A percentile compares a stretch with the other conserved stretches of the same genome.
These are phyloP conservation scores for Fistularia commersonii DNA, from an alignment of 2,797 vertebrate species.

Conservation along the genomic window DNA sequence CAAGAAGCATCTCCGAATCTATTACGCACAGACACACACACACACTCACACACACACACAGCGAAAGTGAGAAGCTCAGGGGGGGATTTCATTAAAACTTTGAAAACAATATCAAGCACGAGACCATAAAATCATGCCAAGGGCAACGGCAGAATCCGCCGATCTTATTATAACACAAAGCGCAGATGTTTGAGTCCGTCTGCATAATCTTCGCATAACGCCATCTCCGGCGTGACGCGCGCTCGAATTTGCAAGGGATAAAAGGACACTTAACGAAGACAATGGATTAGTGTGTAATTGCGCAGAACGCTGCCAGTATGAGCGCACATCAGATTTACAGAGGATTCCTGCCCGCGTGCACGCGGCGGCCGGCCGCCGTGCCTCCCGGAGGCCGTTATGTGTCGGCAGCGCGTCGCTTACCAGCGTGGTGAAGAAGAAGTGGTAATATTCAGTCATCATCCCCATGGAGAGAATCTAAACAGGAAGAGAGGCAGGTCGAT, in stretches of 20 bases:
- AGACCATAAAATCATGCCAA: slow-evolving; percentile 35
- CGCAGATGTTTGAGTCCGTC: slow-evolving; percentile 41
- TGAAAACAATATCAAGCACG: slow-evolving; percentile 7
- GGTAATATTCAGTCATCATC: slow-evolving; percentile 99
- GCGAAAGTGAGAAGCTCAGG: neutral
- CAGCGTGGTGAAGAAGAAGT: slow-evolving; percentile 98
- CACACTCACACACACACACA: too few species aligned
- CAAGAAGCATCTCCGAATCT: too few species aligned
- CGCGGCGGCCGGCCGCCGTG: too few species aligned
- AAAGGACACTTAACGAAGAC: slow-evolving; percentile 25
- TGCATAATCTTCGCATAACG: slow-evolving; percentile 36
- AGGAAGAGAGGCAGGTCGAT: slow-evolving; percentile 11
- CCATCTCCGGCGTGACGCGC: slow-evolving; percentile 14
- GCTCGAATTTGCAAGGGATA: slow-evolving; percentile 9
- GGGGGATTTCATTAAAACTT: slow-evolving; percentile 32
- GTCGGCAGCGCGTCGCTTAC: slow-evolving; percentile 71
- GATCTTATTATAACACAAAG: slow-evolving; percentile 44
- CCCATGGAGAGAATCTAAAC: slow-evolving; percentile 88
- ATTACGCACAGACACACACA: too few species aligned
- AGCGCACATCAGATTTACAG: neutral
- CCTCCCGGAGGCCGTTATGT: too few species aligned
- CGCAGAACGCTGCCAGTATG: neutral
- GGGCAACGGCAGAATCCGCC: slow-evolving; percentile 29
- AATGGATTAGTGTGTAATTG: slow-evolving; percentile 8
- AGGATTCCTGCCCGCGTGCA: neutral